Percentiles rank a stretch among this genome's conserved stretches.
phyloP scores from a whole-genome alignment of 2,888 invertebrate species.

The Platycheirus rosarum region DNA sequence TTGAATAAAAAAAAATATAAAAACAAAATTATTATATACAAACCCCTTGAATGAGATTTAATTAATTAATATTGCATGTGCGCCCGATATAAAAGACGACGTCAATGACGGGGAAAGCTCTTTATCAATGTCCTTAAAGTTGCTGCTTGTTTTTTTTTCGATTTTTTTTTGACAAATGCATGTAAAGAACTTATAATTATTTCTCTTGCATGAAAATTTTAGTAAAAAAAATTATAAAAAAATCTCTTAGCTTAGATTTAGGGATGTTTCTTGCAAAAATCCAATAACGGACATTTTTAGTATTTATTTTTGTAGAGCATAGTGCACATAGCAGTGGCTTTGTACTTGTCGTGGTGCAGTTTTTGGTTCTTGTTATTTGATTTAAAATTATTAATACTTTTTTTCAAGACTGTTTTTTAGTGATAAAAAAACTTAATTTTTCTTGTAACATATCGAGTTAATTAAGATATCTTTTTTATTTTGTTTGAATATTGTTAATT shows the following conservation, averaged over 20 bases:
- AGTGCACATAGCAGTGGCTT: not conserved
- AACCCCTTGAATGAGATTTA: conserved; percentile 63
- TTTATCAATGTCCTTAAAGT: conserved; percentile 18
- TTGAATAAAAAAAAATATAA: conserved; percentile 3
- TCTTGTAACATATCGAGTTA: conserved; percentile 1
- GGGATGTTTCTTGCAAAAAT: not conserved
- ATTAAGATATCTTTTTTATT: conserved; percentile 8
- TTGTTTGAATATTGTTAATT: conserved; percentile 1
- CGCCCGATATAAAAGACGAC: conserved; percentile 8
- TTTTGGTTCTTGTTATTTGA: conserved; percentile 17
- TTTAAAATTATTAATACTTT: conserved; percentile 5
- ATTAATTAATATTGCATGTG: conserved; percentile 63
- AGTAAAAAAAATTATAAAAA: not conserved
- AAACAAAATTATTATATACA: conserved; percentile 19
- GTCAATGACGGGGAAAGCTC: not conserved
- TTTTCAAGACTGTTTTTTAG: too few relatives aligned
- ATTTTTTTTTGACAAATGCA: not conserved
- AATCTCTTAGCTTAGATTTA: not conserved
- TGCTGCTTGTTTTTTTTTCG: not conserved
- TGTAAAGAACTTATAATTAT: not conserved
- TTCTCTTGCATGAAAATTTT: not conserved
- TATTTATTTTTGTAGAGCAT: not conserved
- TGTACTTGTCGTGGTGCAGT: conserved; percentile 48
- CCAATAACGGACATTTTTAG: too few relatives aligned
- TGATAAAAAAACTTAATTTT: too few relatives aligned